phyloP scores from a whole-genome alignment of 2,888 invertebrate genomes.

The Agrotis puta region DNA sequence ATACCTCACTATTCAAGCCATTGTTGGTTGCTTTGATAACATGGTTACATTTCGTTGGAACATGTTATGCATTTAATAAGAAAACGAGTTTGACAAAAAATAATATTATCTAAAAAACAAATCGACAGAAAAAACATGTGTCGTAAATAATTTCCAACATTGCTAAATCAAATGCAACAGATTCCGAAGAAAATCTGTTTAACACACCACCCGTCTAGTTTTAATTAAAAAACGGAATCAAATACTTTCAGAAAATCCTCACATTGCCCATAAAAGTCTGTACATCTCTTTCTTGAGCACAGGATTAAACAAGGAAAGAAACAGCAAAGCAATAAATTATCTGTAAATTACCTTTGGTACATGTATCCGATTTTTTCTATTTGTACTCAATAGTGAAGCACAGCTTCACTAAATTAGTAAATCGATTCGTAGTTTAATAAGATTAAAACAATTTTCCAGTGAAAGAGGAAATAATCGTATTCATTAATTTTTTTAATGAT shows the following conservation, averaged over 20 bases:
- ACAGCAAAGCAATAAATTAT: slow-evolving; percentile 62
- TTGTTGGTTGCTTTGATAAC: background rate
- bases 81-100: background rate
- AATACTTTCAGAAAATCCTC: slow-evolving; percentile 6
- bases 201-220: too few species aligned
- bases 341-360: slow-evolving; percentile 60
- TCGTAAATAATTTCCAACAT: too few species aligned
- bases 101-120: background rate
- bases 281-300: slow-evolving; percentile 41
- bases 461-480: too few species aligned
- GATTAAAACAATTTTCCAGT: background rate
- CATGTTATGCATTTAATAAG: background rate
- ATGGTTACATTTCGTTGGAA: too few species aligned
- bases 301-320: slow-evolving; percentile 43
- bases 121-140: background rate
- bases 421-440: slow-evolving; percentile 5
- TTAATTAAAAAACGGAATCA: background rate
- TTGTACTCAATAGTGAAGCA: slow-evolving; percentile 51
- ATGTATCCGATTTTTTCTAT: slow-evolving; percentile 60
- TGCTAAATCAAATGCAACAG: background rate
- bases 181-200: too few species aligned
- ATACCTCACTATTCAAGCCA: too few species aligned
- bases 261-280: background rate
- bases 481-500: too few species aligned
- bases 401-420: slow-evolving; percentile 4